Conservation (phyloP, 2,113 vertebrate species). For the Climacteris rufus region DNA sequence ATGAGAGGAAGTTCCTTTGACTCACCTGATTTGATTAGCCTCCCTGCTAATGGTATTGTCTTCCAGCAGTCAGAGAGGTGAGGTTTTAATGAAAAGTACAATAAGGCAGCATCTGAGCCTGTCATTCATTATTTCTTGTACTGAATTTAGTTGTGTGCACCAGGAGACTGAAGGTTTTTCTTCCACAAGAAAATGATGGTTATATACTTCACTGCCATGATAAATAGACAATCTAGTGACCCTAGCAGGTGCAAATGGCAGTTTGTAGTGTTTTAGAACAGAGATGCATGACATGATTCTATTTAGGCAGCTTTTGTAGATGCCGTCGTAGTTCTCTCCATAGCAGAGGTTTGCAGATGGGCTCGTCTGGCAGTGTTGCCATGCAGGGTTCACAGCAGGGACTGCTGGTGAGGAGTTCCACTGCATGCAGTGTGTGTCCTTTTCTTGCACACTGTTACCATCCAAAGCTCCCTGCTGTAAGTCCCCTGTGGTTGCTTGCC, state of each 20-base stretch:
- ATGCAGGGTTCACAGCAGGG: not conserved
- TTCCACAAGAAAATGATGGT: not conserved
- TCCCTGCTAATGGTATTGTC: not conserved
- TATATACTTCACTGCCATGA: not conserved
- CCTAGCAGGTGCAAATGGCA: not conserved
- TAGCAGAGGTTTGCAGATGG: not conserved
- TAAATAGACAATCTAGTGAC: not conserved
- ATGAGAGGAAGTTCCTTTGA: not conserved
- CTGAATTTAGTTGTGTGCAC: not conserved
- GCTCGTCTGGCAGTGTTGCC: not conserved
- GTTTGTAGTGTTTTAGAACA: not conserved
- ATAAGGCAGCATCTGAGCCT: not conserved
- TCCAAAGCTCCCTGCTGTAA: not conserved
- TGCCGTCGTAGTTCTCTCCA: not conserved
- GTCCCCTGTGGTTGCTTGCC: not conserved
- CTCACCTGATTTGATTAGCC: not conserved
- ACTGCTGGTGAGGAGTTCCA: not conserved
- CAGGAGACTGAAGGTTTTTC: not conserved
- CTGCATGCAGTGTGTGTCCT: not conserved
- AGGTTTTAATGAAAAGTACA: not conserved
- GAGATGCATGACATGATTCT: not conserved
- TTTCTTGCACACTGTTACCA: fast-evolving
- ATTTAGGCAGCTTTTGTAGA: not conserved
- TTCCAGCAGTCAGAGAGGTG: not conserved
- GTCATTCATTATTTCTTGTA: not conserved